phyloP scores from a whole-genome alignment of 1,140 invertebrate species.

The Nixonia krombeini region DNA sequence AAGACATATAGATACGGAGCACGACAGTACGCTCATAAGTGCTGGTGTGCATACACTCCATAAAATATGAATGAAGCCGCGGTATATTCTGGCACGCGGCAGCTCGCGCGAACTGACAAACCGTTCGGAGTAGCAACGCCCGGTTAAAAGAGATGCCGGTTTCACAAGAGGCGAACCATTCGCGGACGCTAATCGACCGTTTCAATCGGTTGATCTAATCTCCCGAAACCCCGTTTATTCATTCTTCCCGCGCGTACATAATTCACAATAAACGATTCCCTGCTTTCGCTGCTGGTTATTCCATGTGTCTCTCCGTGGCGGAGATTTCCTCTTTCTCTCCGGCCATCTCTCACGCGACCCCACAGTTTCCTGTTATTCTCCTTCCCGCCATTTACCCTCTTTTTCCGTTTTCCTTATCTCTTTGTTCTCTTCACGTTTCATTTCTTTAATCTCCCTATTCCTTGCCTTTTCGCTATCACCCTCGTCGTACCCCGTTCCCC shows the following conservation, averaged over 20 bases:
- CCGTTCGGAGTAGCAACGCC: too few relatives aligned
- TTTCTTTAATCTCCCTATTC: slow-evolving; percentile 31
- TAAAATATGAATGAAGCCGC: slow-evolving; percentile 34
- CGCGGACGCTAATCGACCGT: too few relatives aligned
- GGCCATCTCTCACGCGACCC: background rate
- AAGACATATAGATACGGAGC: slow-evolving; percentile 6
- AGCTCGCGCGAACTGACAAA: too few relatives aligned
- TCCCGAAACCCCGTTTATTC: too few relatives aligned
- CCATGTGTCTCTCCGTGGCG: too few relatives aligned
- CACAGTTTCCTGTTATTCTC: slow-evolving; percentile 5
- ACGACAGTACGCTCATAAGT: slow-evolving; percentile 21
- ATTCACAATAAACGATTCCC: too few relatives aligned
- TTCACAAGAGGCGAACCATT: too few relatives aligned
- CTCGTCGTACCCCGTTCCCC: slow-evolving; percentile 13
- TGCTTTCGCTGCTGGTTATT: too few relatives aligned
- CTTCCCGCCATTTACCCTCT: slow-evolving; percentile 16
- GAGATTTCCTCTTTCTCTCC: too few relatives aligned
- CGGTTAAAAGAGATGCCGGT: too few relatives aligned
- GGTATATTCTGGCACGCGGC: slow-evolving; percentile 13
- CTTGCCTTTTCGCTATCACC: slow-evolving; percentile 20
- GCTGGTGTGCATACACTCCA: slow-evolving; percentile 16
- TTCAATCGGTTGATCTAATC: too few relatives aligned
- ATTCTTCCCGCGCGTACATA: too few relatives aligned
- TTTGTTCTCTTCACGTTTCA: slow-evolving; percentile 35
- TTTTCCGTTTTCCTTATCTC: slow-evolving; percentile 27